Percentiles rank a stretch among this genome's conserved stretches.
phyloP scores from a whole-genome alignment of 2,888 invertebrate genomes.

The Ornithoptera alexandrae region DNA sequence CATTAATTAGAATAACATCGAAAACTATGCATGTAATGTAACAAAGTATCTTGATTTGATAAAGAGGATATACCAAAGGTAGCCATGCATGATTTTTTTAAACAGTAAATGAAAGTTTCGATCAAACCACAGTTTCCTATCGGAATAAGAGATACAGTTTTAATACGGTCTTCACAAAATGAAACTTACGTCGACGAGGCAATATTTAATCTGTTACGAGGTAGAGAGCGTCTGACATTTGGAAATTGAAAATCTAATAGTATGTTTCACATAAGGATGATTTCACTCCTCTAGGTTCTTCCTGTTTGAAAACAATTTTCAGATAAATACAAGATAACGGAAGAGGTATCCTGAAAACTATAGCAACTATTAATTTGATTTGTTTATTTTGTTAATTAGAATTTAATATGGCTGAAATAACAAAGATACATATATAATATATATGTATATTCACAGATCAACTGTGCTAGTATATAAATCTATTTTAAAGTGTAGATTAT shows the following conservation, averaged over 20 bases:
- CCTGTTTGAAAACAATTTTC: slow-evolving; percentile 58
- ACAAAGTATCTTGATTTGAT: too few species aligned
- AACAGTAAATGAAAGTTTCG: not conserved
- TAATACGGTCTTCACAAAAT: slow-evolving; percentile 19
- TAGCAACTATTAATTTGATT: too few species aligned
- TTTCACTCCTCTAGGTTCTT: slow-evolving; percentile 55
- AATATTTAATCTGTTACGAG: slow-evolving; percentile 30
- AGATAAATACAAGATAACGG: slow-evolving; percentile 48
- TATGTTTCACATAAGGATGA: slow-evolving; percentile 33
- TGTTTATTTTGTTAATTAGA: slow-evolving; percentile 9
- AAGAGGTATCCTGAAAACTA: slow-evolving; percentile 31
- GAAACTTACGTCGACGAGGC: slow-evolving; percentile 28
- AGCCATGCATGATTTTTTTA: not conserved
- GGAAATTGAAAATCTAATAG: slow-evolving; percentile 27
- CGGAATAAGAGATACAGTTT: slow-evolving; percentile 21
- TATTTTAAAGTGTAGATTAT: not conserved
- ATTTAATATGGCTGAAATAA: slow-evolving; percentile 36
- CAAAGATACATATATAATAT: not conserved
- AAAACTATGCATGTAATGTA: too few species aligned
- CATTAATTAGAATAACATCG: too few species aligned
- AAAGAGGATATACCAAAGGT: not conserved
- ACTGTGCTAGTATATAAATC: not conserved
- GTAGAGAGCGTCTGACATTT: slow-evolving; percentile 25
- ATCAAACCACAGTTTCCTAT: not conserved
- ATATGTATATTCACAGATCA: too few species aligned